Evolutionary conservation across 2,797 vertebrate species (phyloP), one percentile per base, ranked within the genome.

Genomic region (Eulemur coronatus): DNA sequence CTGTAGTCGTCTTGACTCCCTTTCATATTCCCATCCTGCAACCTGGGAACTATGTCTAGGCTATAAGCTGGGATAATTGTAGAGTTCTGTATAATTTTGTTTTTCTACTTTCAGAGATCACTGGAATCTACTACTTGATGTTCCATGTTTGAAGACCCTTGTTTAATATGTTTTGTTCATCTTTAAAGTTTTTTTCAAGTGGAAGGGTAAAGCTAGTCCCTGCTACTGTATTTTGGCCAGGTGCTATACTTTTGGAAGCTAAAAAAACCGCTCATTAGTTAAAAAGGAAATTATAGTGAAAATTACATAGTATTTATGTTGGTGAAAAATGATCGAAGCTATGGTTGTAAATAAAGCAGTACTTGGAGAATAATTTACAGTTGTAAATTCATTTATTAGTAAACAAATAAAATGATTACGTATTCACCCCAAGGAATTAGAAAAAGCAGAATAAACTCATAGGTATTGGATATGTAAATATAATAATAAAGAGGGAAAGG

Each of bases 381-480:
- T 79, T 65, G 41, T 55, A 73, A 67, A 75, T 67, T 91, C 26
- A 78, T 38, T 87, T 94, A 76, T 90, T 90, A 73, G 75, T 85
- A 81, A 73, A 80, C 11, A 72, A 82, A n/a, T 79, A 48, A 65
- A 79, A 43, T 41, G 17, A 48, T 57, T 72, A 67, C 59, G 14
- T 33, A 48, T 93, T 61, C 18, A 38, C 35, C 3, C 30, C 26
- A 70, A 65, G n/a, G 46, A 91, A 69, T 84, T 57, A 67, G 22
- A 79, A 95, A 90, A 61, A 61, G 6, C 50, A 89, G 70, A 65
- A 43, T 82, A 82, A 87, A 78, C 9, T 63, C 43, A 24, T 33
- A 76, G 33, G 43, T 12, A 76, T 28, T 50, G 24, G 38, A 84
- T 76, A 67, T 65, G 2, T 57, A 72, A 89, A 79, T 59, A 28